These are phyloP conservation scores for Daktulosphaira vitifoliae DNA, from an alignment of 1,140 invertebrate genomes.

Conservation along the genomic window DNA sequence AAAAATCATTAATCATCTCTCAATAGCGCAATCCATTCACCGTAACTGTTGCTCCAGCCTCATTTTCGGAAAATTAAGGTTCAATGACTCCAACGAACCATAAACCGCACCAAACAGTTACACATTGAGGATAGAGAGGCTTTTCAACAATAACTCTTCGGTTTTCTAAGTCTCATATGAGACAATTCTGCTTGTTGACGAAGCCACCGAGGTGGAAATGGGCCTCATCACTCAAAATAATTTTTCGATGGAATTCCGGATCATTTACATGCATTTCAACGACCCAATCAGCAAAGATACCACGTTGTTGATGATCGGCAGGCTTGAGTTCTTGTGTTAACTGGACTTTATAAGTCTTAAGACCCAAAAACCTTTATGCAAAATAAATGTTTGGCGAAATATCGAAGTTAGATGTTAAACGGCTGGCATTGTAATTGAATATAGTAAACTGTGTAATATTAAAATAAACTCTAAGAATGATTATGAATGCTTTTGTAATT, in stretches of 20 bases:
- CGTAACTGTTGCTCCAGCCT: slow-evolving; percentile 33
- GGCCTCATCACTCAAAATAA: too few species aligned
- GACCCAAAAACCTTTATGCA: too few species aligned
- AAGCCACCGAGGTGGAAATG: slow-evolving; percentile 39
- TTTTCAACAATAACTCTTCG: slow-evolving; percentile 40
- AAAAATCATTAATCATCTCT: not conserved
- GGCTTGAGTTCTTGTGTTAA: not conserved
- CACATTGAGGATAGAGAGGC: slow-evolving; percentile 41
- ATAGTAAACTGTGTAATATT: too few species aligned
- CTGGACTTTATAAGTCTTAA: not conserved
- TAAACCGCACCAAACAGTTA: slow-evolving; percentile 40
- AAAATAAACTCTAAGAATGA: too few species aligned
- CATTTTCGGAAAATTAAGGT: not conserved
- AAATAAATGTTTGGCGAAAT: too few species aligned
- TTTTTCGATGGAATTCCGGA: slow-evolving; percentile 12
- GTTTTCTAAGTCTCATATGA: slow-evolving; percentile 40
- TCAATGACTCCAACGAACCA: not conserved
- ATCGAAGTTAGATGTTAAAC: too few species aligned
- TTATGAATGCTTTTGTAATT: too few species aligned
- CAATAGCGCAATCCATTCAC: not conserved
- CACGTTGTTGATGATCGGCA: not conserved
- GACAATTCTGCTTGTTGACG: slow-evolving; percentile 40
- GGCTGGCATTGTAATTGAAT: too few species aligned
- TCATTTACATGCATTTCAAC: not conserved
- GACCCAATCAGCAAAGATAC: not conserved